Base-by-base conservation (phyloP, 2,888 invertebrate species). In the Polyommatus icarus region DNA sequence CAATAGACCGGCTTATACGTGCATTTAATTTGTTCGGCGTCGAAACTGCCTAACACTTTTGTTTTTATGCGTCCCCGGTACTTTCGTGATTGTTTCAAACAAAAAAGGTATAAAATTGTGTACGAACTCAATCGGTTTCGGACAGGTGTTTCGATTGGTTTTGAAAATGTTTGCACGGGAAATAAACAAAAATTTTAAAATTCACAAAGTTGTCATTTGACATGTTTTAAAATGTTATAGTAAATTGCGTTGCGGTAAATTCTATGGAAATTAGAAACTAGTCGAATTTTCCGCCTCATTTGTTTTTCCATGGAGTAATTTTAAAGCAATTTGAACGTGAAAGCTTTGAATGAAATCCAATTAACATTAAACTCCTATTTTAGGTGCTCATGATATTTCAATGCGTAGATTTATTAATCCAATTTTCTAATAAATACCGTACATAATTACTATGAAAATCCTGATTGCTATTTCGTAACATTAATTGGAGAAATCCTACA, bases 21-120 rank as follows among this genome's bases (percentile, higher is more conserved):
- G 83, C 86, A 86, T 89, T 88, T 86, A 87, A 88, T 90, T 89
- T 87, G 83, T 84, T 82, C 80, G 81, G 77, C 79, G 81, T 78
- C 59, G 76, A 80, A 78, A 29, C 77, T 75, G 71, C 76, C 72
- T 76, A 79, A 78, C 61, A 79, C 77, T 79, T 79, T 80, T 80
- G 78, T 81, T 81, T 67, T 71, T 76, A 78, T 46, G 80, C 79
- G 79, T 80, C 78, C 78, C 77, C 29, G 8, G 78, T 79, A 79
- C 79, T 78, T 80, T 78, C 46, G 77, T 78, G 77, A 77, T 75
- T 73, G 80, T 80, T 83, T 83, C 78, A 54, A 54, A 54, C 54
- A 75, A 75, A 50, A 72, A 72, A 72, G 18, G 20, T 40, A 72
- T 10, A 72, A 72, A 73, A 73, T 46, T 40, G 46, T 73, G 24